Evolutionary conservation across 2,888 invertebrate genomes (phyloP), one percentile per base, ranked within the genome.

Genomic region (Xestobium rufovillosum): DNA sequence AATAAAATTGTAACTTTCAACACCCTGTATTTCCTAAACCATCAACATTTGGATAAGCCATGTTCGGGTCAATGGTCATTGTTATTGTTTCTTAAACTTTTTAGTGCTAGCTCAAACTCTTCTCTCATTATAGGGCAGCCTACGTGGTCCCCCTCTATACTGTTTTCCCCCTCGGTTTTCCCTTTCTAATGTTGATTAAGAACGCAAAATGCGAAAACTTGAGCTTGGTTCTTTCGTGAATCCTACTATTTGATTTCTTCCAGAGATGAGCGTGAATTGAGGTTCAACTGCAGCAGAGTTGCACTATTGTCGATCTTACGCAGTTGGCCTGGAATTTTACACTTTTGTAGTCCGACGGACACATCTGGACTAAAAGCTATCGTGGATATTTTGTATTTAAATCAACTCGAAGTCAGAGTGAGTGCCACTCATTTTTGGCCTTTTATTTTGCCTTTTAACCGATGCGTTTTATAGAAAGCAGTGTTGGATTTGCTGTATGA

Each of bases 401-500:
- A 90, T 51, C 83, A 91, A 61, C 67, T 83, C 48, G 91, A 92
- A 73, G 88, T 91, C 54, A 76, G 92, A 64, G 91, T 89, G 70
- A 73, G 81, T 75, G 52, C 35, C 26, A 34, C 23, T 26, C 26
- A 6, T 6, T 26, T 27, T 35, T 8, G 31, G 16, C 30, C 16
- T 27, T 15, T 30, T 16, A 11, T 29, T 17, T 31, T 36, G 29
- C 39, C 43, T 44, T 28, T 42, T n/a, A n/a, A n/a, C n/a, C n/a
- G n/a, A n/a, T n/a, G n/a, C 41, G 32, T 33, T 35, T 64, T 69
- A 3, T 64, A 90, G 89, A 86, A 89, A 76, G 89, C 90, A 34
- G 83, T 95, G 55, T 68, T 96, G 62, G 94, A 95, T 66, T 73
- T 95, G 44, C 69, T 96, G 27, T 95, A 88, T 61, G 94, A 95